phyloP scores from a whole-genome alignment of 2,113 vertebrate genomes.

The Neolamprologus cancellatus region DNA sequence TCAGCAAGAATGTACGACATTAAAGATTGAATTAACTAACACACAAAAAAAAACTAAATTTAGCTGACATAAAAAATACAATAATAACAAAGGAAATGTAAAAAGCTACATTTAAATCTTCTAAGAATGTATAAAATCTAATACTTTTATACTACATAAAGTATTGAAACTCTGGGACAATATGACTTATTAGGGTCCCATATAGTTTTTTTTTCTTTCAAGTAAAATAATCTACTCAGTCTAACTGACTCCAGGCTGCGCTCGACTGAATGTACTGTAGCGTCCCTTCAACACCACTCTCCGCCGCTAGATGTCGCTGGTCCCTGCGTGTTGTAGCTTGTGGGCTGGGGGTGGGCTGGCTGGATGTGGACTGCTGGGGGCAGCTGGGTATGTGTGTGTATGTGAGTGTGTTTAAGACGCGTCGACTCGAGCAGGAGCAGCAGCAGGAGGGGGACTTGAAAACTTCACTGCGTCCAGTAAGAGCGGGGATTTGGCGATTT shows the following conservation, averaged over 20 bases:
- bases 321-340: not conserved
- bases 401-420: constrained; percentile 7
- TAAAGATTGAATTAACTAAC: not conserved
- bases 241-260: not conserved
- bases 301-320: constrained; percentile 15
- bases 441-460: constrained; percentile 37
- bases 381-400: not conserved
- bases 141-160: not conserved
- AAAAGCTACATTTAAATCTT: not conserved
- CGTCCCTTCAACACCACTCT: not conserved
- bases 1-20: not conserved
- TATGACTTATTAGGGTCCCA: not conserved
- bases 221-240: not conserved
- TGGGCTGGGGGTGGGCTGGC: not conserved
- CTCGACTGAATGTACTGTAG: not conserved
- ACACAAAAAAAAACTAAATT: not conserved
- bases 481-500: not conserved
- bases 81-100: not conserved
- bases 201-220: accelerated
- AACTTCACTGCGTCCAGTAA: constrained; percentile 43
- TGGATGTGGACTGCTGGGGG: constrained; percentile 22
- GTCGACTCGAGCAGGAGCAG: not conserved
- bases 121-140: not conserved
- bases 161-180: not conserved
- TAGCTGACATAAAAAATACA: not conserved